Conservation (phyloP, 2,113 vertebrate species). For the Mionectes macconnelli region DNA sequence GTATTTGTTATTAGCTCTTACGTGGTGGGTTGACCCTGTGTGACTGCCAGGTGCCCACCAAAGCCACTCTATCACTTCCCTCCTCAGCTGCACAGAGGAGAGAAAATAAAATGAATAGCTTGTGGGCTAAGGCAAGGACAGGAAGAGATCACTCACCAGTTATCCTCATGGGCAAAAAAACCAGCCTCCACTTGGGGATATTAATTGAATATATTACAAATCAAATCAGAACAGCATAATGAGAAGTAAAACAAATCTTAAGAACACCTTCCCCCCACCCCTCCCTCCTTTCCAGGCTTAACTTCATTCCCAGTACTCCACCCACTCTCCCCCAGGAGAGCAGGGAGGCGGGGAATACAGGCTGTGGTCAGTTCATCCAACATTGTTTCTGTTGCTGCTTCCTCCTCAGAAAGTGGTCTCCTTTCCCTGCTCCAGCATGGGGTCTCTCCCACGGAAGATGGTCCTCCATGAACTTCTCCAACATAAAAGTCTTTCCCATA, state of each 20-base stretch:
- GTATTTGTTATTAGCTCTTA: background rate
- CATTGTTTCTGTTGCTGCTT: background rate
- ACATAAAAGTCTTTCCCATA: rapidly evolving
- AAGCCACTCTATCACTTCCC: background rate
- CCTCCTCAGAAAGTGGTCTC: background rate
- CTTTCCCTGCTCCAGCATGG: background rate
- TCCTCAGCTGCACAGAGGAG: background rate
- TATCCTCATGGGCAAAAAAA: rapidly evolving
- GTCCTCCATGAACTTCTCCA: background rate
- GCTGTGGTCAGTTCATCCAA: background rate
- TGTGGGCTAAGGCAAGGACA: background rate
- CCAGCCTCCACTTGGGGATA: background rate
- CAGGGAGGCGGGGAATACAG: background rate
- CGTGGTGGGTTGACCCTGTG: background rate
- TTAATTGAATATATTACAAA: background rate
- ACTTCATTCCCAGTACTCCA: background rate
- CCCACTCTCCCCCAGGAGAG: background rate
- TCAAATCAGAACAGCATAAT: background rate
- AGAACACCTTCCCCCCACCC: background rate
- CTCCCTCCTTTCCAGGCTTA: background rate
- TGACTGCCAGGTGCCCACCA: background rate
- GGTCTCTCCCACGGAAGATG: background rate
- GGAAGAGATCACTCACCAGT: background rate
- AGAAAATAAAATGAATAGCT: background rate
- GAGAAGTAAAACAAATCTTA: background rate